Base-by-base conservation (phyloP, 2,113 vertebrate species). In the Aramus guarauna region DNA sequence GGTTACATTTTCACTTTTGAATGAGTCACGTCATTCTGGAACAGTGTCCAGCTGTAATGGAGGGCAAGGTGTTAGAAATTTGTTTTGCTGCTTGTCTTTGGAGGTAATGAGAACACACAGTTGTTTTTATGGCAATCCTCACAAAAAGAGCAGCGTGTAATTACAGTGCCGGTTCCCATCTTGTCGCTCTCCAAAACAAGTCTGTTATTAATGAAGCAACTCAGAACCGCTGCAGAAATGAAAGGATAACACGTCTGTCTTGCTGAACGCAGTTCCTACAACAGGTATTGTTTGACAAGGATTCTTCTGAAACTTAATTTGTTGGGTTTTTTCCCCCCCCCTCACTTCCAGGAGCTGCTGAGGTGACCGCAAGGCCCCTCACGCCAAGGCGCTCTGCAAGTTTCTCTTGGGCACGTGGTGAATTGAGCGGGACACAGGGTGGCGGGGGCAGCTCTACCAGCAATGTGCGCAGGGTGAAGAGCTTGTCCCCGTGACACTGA, bases 1-100 rank as follows among this genome's bases (percentile, higher is more conserved):
- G 68, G 82, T 90, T 93, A 93, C 79, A 74, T 66, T 85, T 92
- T 88, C 58, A 63, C 88, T 94, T 90, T 18, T 94, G 93, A 94
- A 94, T 91, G 92, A 94, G 80, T 91, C 76, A 41, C 9, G 29
- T 72, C 53, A 47, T 64, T 86, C 75, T 77, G 59, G 76, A 94
- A 48, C 59, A 30, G 39, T 2, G n/a, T 95, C 94, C 90, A 62
- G 83, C 80, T 88, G 39, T 39, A 95, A 72, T 2, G 2, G 86
- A 86, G 60, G 80, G 48, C 86, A 92, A 95, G 91, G 92, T 87
- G 92, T 86, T 91, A 78, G 86, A 89, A 84, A 89, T 88, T 34
- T 80, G 59, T 93, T 92, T 77, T 3, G 4, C 47, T 78, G 69
- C 62, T 81, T 80, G 75, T 85, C 83, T 94, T 52, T 32, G 47